Base-by-base conservation (phyloP, 2,888 invertebrate species). In the Luffia ferchaultella region DNA sequence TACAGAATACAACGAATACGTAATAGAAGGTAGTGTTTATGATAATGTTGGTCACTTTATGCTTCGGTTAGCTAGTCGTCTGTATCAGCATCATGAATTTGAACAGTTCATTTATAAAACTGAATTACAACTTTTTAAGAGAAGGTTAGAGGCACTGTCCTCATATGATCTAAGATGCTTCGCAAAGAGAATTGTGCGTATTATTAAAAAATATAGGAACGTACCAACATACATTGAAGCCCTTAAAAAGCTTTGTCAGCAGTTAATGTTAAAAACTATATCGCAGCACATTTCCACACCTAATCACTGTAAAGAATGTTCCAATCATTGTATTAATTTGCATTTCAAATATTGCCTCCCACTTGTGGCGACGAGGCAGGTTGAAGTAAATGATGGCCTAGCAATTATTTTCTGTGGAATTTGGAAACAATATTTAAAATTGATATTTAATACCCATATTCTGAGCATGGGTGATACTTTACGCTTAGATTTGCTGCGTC, bases 21-120 rank as follows among this genome's bases (percentile, higher is more conserved):
- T 88, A 44, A 64, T 87, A 15, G 88, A 88, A 66, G 87, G 86
- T 55, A 86, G 87, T 53, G 57, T 78, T 9, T 80, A 86, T 55
- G 89, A 89, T 58, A 85, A 84, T 54, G 76, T 86, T 45, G 87
- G 88, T 41, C 88, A 89, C 64, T 88, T 86, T 60, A 73, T 76
- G 58, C 62, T 88, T 16, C 84, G 87, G 65, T 70, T 83, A 55
- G 60, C 73, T 18, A 62, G 72, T 3, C 70, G 69, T 53, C 57
- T 79, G 47, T 60, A 67, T 42, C 63, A 65, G 50, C 72, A 70
- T 55, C 57, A 51, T 15, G 68, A 65, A 5, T 71, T 85, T 54
- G 60, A 60, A 7, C 61, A 67, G 41, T 72, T 72, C 51, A 65
- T 85, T 54, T 49, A 74, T 1, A 71, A 67, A 48, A 59, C 71